Conservation (phyloP, 2,888 invertebrate genomes). For the Escarpia spicata region DNA sequence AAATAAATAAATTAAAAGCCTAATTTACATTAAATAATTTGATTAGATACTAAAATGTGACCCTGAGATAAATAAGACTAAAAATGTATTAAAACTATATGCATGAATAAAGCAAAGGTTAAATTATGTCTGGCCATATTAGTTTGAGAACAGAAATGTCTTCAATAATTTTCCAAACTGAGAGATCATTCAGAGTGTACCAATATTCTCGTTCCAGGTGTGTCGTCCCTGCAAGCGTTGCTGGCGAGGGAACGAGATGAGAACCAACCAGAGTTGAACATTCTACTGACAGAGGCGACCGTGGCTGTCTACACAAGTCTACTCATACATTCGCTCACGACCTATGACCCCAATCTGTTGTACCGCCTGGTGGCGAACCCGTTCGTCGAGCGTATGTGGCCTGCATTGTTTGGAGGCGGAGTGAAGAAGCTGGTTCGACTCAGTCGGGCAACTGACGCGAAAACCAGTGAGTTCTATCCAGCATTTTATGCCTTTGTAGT, state of each 20-base stretch:
- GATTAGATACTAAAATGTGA: too few species aligned
- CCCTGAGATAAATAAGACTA: too few species aligned
- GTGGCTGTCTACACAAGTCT: slow-evolving; percentile 92
- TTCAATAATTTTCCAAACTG: too few species aligned
- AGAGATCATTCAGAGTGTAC: neutral
- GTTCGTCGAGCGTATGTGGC: slow-evolving; percentile 81
- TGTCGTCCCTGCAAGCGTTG: slow-evolving; percentile 89
- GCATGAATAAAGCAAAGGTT: too few species aligned
- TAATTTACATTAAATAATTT: too few species aligned
- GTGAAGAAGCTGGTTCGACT: slow-evolving; percentile 60
- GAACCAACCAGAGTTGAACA: slow-evolving; percentile 89
- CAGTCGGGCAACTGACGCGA: neutral
- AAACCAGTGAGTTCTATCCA: slow-evolving; percentile 22
- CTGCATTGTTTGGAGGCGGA: slow-evolving; percentile 65
- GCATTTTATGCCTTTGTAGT: neutral
- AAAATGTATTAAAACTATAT: too few species aligned
- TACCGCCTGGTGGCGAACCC: slow-evolving; percentile 80
- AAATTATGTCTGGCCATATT: too few species aligned
- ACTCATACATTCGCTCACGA: slow-evolving; percentile 89
- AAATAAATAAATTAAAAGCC: too few species aligned
- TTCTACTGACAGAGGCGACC: slow-evolving; percentile 91
- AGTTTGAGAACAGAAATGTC: too few species aligned
- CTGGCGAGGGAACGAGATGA: slow-evolving; percentile 93
- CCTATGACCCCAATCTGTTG: slow-evolving; percentile 91
- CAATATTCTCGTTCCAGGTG: slow-evolving; percentile 72